Conservation (phyloP, 92 coral and sea anemone species). For the Micromussa lordhowensis region DNA sequence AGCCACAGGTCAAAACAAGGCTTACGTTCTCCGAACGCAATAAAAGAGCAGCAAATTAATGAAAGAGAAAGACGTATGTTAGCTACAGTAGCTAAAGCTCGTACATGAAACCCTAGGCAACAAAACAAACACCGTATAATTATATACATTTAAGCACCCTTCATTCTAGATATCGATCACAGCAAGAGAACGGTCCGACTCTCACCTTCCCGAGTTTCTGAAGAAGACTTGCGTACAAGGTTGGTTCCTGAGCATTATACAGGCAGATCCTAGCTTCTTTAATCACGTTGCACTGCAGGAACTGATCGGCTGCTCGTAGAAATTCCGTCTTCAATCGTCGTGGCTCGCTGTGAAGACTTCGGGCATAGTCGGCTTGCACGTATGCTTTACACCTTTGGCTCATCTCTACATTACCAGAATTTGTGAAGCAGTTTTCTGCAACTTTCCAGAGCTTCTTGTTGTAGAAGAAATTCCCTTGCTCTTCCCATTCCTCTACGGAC, state of each 20-base stretch:
- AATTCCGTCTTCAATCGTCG: conserved; percentile 61
- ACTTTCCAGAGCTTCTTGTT: conserved; percentile 77
- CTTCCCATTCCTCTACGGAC: conserved; percentile 68
- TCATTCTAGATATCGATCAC: neutral
- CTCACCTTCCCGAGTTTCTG: conserved; percentile 72
- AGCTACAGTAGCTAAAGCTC: neutral
- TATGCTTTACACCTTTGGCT: conserved; percentile 74
- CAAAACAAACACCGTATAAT: neutral
- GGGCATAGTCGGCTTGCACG: conserved; percentile 77
- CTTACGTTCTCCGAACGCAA: too few relatives aligned
- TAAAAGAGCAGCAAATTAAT: neutral
- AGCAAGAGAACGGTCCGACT: neutral
- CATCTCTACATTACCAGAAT: conserved; percentile 71
- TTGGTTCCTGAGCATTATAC: conserved; percentile 68
- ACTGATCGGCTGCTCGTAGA: conserved; percentile 75
- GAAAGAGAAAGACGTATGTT: neutral
- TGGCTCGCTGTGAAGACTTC: conserved; percentile 61
- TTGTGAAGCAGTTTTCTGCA: conserved; percentile 74
- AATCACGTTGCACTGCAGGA: conserved; percentile 73
- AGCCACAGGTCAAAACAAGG: too few relatives aligned
- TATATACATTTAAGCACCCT: neutral
- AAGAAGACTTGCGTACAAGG: conserved; percentile 69
- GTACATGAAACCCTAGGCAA: neutral
- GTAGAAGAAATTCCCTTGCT: conserved; percentile 76
- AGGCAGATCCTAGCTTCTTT: conserved; percentile 77